phyloP scores from a whole-genome alignment of 2,113 vertebrate genomes.

The Cyphomyrus plagiostoma region DNA sequence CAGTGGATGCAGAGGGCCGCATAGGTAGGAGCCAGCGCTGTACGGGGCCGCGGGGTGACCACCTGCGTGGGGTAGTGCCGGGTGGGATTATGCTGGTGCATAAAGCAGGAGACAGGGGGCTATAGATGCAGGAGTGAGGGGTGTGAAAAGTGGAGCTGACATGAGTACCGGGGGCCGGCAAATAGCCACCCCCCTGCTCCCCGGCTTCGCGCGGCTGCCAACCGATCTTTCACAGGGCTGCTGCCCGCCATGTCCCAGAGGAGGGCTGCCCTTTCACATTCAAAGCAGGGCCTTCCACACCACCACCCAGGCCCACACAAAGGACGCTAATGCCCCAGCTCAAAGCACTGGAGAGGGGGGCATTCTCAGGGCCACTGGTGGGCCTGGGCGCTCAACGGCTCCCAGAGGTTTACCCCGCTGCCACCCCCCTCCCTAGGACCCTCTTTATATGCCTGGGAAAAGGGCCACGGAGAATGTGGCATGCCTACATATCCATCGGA shows the following conservation, averaged over 20 bases:
- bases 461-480: neutral
- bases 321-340: slow-evolving; percentile 14
- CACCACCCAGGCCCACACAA: slow-evolving; percentile 35
- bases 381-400: neutral
- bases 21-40: slow-evolving; percentile 41
- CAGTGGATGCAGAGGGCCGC: slow-evolving; percentile 45
- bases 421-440: neutral
- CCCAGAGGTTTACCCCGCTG: neutral
- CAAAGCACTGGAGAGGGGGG: neutral
- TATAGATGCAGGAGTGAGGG: slow-evolving; percentile 53
- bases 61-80: slow-evolving; percentile 49
- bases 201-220: slow-evolving; percentile 37
- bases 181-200: slow-evolving; percentile 25
- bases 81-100: slow-evolving; percentile 59
- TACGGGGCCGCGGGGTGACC: slow-evolving; percentile 49
- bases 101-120: slow-evolving; percentile 42
- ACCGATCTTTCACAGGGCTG: slow-evolving; percentile 40
- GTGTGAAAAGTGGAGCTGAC: slow-evolving; percentile 68
- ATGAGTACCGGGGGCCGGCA: slow-evolving; percentile 61
- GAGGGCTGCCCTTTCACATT: slow-evolving; percentile 49
- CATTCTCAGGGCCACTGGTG: neutral
- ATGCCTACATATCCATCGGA: neutral
- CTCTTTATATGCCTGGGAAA: slow-evolving; percentile 21
- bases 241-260: slow-evolving; percentile 35
- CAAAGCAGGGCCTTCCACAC: slow-evolving; percentile 35